Conservation (phyloP, 1,140 invertebrate species). For the Ditylenchus dipsaci region DNA sequence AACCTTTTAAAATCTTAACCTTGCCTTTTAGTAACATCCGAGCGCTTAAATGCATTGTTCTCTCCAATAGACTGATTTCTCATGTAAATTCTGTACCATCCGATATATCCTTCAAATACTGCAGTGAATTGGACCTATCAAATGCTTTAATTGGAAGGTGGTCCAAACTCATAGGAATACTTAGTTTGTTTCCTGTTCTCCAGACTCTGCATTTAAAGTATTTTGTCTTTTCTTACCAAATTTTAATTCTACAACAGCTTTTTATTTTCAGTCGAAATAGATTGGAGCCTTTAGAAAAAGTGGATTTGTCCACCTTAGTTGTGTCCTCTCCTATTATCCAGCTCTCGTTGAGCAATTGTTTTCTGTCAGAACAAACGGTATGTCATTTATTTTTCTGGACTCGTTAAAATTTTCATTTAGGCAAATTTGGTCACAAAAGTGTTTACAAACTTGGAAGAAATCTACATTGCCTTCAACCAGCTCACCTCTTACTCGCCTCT, state of each 20-base stretch:
- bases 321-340: slow-evolving; percentile 8
- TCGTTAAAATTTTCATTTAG: no score
- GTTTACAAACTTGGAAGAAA: slow-evolving; percentile 22
- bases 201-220: slow-evolving; percentile 22
- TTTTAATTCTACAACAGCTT: not conserved
- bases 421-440: slow-evolving; percentile 21
- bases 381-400: not conserved
- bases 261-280: slow-evolving; percentile 24
- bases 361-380: slow-evolving; percentile 24
- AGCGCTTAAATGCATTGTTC: slow-evolving; percentile 5
- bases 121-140: slow-evolving; percentile 23
- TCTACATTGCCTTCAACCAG: slow-evolving; percentile 29
- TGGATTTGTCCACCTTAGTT: not conserved
- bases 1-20: no score
- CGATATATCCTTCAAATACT: not conserved
- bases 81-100: not conserved
- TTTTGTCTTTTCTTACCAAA: not conserved
- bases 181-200: slow-evolving; percentile 18
- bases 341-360: slow-evolving; percentile 25
- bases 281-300: slow-evolving; percentile 13
- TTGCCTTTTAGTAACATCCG: not conserved
- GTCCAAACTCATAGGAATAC: slow-evolving; percentile 22
- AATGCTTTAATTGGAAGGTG: slow-evolving; percentile 23
- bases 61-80: not conserved
- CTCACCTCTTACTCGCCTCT: not conserved